These are phyloP conservation scores for Silurus asotus DNA, from an alignment of 2,113 vertebrate species.

Conservation along the genomic window DNA sequence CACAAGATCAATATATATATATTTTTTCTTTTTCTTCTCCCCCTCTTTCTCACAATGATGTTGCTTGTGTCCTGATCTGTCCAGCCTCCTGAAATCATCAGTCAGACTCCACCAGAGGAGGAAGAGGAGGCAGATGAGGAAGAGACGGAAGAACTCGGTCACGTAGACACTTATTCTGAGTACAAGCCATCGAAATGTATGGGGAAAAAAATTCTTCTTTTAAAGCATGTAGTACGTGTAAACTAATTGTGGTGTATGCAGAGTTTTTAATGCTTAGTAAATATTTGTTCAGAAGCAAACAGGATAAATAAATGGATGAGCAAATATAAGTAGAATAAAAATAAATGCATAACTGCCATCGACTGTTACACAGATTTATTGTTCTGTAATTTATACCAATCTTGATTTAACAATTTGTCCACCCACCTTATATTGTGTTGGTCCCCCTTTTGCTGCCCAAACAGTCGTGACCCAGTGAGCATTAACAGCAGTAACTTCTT, in stretches of 20 bases:
- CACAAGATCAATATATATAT: not conserved
- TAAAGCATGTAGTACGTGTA: not conserved
- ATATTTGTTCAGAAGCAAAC: not conserved
- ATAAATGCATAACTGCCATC: no score
- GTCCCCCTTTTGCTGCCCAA: no score
- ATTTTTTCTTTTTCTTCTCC: not conserved
- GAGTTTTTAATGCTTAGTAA: not conserved
- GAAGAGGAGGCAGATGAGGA: constrained; percentile 94
- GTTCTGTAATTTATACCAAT: no score
- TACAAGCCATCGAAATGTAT: constrained; percentile 95
- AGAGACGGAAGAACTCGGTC: constrained; percentile 90
- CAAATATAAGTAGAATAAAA: no score
- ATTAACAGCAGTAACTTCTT: no score
- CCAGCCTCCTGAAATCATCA: constrained; percentile 60
- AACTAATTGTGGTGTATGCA: not conserved
- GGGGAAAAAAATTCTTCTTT: not conserved
- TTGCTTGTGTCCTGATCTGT: constrained; percentile 22
- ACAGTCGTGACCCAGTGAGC: no score
- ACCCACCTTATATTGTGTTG: no score
- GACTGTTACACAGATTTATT: no score
- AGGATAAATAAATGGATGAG: not conserved
- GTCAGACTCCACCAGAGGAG: constrained; percentile 73
- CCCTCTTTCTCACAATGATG: not conserved
- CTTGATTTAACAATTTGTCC: no score
- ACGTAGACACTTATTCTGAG: constrained; percentile 92